A percentile compares a stretch with the other conserved stretches of the same genome.
Conservation (phyloP, 2,797 vertebrate genomes). For the Eutrigla gurnardus region DNA sequence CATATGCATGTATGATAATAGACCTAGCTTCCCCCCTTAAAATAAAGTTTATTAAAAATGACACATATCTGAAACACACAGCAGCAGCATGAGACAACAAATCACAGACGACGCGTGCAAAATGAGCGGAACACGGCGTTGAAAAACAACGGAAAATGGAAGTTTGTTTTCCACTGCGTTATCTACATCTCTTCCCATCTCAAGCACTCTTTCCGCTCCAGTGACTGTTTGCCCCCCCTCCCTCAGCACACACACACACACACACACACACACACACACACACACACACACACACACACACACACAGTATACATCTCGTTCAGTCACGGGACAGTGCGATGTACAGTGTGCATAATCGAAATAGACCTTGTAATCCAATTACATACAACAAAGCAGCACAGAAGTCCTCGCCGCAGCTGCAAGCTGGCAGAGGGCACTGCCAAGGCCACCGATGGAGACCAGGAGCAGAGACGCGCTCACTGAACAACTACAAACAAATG, state of each 20-base stretch:
- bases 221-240: slow-evolving; percentile 71
- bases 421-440: slow-evolving; percentile 75
- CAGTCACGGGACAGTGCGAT: slow-evolving; percentile 76
- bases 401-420: slow-evolving; percentile 67
- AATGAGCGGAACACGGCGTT: slow-evolving; percentile 47
- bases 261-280: slow-evolving; percentile 39
- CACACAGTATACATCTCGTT: slow-evolving; percentile 62
- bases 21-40: slow-evolving; percentile 54
- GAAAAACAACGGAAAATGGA: slow-evolving; percentile 71
- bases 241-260: slow-evolving; percentile 34
- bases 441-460: slow-evolving; percentile 70
- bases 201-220: slow-evolving; percentile 84
- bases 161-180: slow-evolving; percentile 84
- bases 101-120: slow-evolving; percentile 35
- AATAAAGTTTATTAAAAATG: slow-evolving; percentile 52
- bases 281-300: slow-evolving; percentile 49
- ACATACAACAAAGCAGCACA: slow-evolving; percentile 74
- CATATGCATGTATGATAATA: slow-evolving; percentile 85
- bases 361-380: slow-evolving; percentile 80
- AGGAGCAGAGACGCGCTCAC: slow-evolving; percentile 29
- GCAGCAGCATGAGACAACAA: slow-evolving; percentile 5
- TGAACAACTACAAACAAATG: slow-evolving; percentile 21
- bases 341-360: slow-evolving; percentile 79
- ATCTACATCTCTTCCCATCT: slow-evolving; percentile 82
- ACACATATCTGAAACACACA: slow-evolving; percentile 34